Percentiles rank a stretch among this genome's conserved stretches.
Evolutionary conservation across 2,113 vertebrate genomes (phyloP).

Genomic region (Procavia capensis): DNA sequence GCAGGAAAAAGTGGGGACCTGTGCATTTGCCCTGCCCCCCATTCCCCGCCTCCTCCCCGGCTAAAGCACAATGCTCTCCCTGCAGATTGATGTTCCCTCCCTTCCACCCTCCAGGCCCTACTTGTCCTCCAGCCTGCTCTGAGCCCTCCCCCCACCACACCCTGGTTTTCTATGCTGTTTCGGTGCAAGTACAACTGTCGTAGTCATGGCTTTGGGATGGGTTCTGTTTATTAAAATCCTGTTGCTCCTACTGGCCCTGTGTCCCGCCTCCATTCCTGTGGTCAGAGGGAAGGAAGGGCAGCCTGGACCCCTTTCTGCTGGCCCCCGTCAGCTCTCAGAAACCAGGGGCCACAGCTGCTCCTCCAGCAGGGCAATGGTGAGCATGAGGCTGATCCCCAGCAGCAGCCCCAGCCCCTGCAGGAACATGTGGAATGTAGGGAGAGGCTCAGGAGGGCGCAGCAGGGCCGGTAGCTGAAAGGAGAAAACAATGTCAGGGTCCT

Average conservation of each 20-base stretch:
- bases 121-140: constrained; percentile 50
- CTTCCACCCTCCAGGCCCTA: constrained; percentile 13
- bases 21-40: constrained; percentile 67
- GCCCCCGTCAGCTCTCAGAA: neutral
- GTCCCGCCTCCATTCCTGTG: constrained; percentile 70
- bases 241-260: constrained; percentile 90
- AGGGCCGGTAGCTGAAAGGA: constrained; percentile 86
- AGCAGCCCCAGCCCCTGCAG: constrained; percentile 90
- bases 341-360: constrained; percentile 73
- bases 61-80: constrained; percentile 80
- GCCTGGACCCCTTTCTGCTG: neutral
- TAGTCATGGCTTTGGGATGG: constrained; percentile 93
- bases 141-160: constrained; percentile 64
- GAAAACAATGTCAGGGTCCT: neutral
- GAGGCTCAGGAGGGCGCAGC: constrained; percentile 71
- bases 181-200: constrained; percentile 82
- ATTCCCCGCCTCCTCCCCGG: constrained; percentile 47
- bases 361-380: constrained; percentile 90
- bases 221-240: constrained; percentile 97
- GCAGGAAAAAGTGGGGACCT: constrained; percentile 75
- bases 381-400: constrained; percentile 88
- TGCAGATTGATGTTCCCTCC: constrained; percentile 50
- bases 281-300: constrained; percentile 70
- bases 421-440: neutral
- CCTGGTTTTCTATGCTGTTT: constrained; percentile 82